Percentiles rank a stretch among this genome's conserved stretches.
Evolutionary conservation across 2,113 vertebrate genomes (phyloP).

Genomic region (Notothenia rossii): DNA sequence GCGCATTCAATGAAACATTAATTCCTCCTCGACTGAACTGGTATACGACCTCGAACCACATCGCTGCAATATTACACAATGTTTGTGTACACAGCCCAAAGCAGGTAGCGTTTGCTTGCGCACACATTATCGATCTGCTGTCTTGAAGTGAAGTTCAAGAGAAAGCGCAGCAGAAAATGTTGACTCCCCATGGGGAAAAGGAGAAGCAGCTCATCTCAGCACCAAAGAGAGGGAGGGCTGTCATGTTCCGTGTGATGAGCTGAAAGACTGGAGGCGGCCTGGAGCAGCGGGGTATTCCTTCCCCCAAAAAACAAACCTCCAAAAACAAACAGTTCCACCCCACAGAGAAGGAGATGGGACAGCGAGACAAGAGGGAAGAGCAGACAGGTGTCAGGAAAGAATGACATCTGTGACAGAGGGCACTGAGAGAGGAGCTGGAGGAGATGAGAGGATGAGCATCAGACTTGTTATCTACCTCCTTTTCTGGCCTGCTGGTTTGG

Average conservation of each 20-base stretch:
- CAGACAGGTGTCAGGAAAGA: slow-evolving; percentile 79
- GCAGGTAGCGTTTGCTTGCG: slow-evolving; percentile 63
- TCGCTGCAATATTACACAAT: slow-evolving; percentile 64
- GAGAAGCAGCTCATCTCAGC: slow-evolving; percentile 77
- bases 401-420: slow-evolving; percentile 73
- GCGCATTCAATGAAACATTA: slow-evolving; percentile 54
- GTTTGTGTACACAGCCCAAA: slow-evolving; percentile 71
- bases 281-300: slow-evolving; percentile 77
- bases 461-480: slow-evolving; percentile 38
- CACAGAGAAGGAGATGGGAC: slow-evolving; percentile 74
- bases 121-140: slow-evolving; percentile 77
- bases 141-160: slow-evolving; percentile 81
- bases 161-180: slow-evolving; percentile 70
- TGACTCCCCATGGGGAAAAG: slow-evolving; percentile 73
- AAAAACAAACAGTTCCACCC: slow-evolving; percentile 80
- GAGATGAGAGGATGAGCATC: slow-evolving; percentile 51
- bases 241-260: slow-evolving; percentile 85
- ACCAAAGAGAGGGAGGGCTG: slow-evolving; percentile 84
- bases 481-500: slow-evolving; percentile 52
- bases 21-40: slow-evolving; percentile 45
- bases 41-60: slow-evolving; percentile 62
- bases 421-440: slow-evolving; percentile 51
- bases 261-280: slow-evolving; percentile 78
- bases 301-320: slow-evolving; percentile 79
- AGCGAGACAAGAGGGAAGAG: slow-evolving; percentile 65